These are phyloP conservation scores for Eucera pruinosa DNA, from an alignment of 2,888 invertebrate species.

Conservation along the genomic window DNA sequence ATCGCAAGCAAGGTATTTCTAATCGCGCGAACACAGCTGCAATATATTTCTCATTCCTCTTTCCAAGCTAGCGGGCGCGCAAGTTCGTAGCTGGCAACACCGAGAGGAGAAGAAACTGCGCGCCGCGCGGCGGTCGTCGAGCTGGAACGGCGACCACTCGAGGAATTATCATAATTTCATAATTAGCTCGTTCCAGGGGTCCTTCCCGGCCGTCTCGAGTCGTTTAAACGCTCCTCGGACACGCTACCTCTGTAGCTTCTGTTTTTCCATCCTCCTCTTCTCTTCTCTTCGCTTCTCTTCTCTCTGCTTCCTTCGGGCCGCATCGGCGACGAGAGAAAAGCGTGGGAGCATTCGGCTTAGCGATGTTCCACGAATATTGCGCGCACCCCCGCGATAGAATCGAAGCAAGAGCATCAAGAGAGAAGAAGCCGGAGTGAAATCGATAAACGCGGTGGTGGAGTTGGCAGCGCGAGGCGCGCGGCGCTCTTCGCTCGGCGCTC, in stretches of 20 bases:
- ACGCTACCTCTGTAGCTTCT: slow-evolving; percentile 70
- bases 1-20: no score
- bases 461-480: no score
- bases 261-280: not conserved
- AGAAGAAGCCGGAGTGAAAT: not conserved
- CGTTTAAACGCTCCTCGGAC: slow-evolving; percentile 75
- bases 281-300: slow-evolving; percentile 15
- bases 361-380: not conserved
- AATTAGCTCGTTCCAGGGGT: slow-evolving; percentile 81
- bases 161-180: slow-evolving; percentile 82
- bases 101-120: slow-evolving; percentile 44
- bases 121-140: slow-evolving; percentile 58
- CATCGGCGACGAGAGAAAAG: not conserved
- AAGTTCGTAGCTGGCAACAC: slow-evolving; percentile 35
- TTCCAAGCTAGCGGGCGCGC: no score
- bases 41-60: no score
- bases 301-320: slow-evolving; percentile 11
- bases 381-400: not conserved
- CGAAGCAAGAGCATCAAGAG: not conserved
- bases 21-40: no score
- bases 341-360: slow-evolving; percentile 13
- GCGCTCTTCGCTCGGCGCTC: no score
- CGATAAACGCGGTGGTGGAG: slow-evolving; percentile 43
- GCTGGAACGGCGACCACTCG: slow-evolving; percentile 68
- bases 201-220: slow-evolving; percentile 74